A percentile compares a stretch with the other conserved stretches of the same genome.
Evolutionary conservation across 2,113 vertebrate genomes (phyloP).

Genomic region (Rousettus leschenaultii): DNA sequence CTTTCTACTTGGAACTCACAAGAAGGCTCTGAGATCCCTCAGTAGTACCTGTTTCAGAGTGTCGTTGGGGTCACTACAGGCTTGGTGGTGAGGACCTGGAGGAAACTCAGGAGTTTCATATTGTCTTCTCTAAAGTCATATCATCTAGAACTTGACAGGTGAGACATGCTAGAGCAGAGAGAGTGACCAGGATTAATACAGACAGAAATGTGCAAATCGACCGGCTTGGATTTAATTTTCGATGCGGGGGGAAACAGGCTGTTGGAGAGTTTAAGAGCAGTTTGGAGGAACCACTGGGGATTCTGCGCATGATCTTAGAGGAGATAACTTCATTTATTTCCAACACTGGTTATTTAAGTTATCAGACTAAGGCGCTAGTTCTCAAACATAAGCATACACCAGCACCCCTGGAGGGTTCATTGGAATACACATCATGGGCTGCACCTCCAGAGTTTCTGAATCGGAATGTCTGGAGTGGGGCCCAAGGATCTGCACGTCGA

Average conservation of each 20-base stretch:
- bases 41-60: background rate
- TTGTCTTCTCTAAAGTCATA: background rate
- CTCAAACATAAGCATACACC: accelerated
- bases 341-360: accelerated
- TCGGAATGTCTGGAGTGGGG: background rate
- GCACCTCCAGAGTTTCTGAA: background rate
- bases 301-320: background rate
- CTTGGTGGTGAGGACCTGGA: background rate
- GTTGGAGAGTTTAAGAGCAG: background rate
- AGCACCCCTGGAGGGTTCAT: background rate
- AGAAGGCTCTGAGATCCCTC: background rate
- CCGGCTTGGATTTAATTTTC: background rate
- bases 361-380: background rate
- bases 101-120: background rate
- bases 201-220: background rate
- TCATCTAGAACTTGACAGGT: background rate
- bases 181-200: background rate
- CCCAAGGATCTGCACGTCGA: background rate
- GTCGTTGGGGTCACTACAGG: background rate
- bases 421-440: background rate
- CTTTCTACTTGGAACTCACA: background rate
- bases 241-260: background rate
- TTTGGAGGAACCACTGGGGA: background rate
- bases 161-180: background rate
- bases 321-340: background rate